phyloP scores from a whole-genome alignment of 2,888 invertebrate species.

The Apodemia hepburni region DNA sequence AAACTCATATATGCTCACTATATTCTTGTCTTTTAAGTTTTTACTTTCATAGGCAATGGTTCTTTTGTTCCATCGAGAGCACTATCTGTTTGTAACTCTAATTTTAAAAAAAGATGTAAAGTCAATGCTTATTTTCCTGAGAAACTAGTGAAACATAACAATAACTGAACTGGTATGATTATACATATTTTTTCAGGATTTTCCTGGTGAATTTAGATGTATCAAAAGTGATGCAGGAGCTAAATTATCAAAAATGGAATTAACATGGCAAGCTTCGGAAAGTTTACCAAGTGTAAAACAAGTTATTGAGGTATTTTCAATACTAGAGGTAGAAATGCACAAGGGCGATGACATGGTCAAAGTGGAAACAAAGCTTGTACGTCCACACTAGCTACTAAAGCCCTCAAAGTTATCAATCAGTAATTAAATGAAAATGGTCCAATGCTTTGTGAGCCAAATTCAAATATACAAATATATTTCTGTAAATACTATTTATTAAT shows the following conservation, averaged over 20 bases:
- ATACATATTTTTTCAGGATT: constrained; percentile 46
- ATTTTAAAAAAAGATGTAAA: no score
- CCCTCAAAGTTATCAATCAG: not conserved
- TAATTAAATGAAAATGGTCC: not conserved
- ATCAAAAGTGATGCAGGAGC: constrained; percentile 57
- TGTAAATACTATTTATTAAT: not conserved
- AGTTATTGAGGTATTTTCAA: constrained; percentile 64
- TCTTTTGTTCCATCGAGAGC: no score
- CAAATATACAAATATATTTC: not conserved
- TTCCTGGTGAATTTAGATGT: constrained; percentile 61
- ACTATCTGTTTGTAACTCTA: no score
- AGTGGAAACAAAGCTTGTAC: constrained; percentile 63
- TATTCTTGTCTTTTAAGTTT: no score
- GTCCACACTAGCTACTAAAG: constrained; percentile 37
- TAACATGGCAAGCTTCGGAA: constrained; percentile 52
- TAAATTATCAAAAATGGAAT: constrained; percentile 63
- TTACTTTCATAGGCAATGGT: no score
- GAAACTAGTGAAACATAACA: no score
- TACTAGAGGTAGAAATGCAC: constrained; percentile 56
- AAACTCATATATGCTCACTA: no score
- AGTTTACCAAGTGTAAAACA: constrained; percentile 47
- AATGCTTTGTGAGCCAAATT: not conserved
- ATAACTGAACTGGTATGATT: no score
- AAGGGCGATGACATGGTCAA: constrained; percentile 65
- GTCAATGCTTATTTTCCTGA: no score